Evolutionary conservation across 2,113 vertebrate genomes (phyloP).

Genomic region (Oncorhynchus keta): DNA sequence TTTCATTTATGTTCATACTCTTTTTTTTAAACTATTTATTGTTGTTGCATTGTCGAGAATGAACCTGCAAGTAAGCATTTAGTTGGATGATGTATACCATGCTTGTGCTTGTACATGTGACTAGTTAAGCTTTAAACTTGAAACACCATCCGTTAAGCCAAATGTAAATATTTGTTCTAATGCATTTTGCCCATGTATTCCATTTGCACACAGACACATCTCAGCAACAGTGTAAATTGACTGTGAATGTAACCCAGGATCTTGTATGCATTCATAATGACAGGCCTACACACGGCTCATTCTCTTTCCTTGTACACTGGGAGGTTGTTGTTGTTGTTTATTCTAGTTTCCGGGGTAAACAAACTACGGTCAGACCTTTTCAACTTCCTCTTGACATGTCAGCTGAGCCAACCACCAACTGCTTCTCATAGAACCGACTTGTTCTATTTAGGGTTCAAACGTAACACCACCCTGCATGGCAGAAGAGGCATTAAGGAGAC

Average conservation of each 20-base stretch:
- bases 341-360: slow-evolving; percentile 43
- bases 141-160: slow-evolving; percentile 2
- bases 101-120: too few species aligned
- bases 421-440: not conserved
- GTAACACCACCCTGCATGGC: slow-evolving; percentile 9
- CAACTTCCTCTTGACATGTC: slow-evolving; percentile 22
- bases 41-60: too few species aligned
- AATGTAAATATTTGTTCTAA: not conserved
- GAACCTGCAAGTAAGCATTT: too few species aligned
- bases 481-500: slow-evolving; percentile 20
- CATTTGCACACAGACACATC: not conserved
- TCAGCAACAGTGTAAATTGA: slow-evolving; percentile 16
- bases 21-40: too few species aligned
- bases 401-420: slow-evolving; percentile 7
- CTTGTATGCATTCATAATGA: slow-evolving; percentile 41
- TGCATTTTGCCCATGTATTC: not conserved
- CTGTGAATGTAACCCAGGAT: slow-evolving; percentile 23
- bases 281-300: not conserved
- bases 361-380: slow-evolving; percentile 35
- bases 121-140: too few species aligned
- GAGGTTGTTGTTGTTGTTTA: not conserved
- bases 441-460: not conserved
- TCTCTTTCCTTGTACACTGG: slow-evolving; percentile 7
- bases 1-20: too few species aligned
- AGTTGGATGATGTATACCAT: too few species aligned